These are phyloP conservation scores for Peromyscus attwateri DNA, from an alignment of 2,797 vertebrate genomes.

Conservation along the genomic window DNA sequence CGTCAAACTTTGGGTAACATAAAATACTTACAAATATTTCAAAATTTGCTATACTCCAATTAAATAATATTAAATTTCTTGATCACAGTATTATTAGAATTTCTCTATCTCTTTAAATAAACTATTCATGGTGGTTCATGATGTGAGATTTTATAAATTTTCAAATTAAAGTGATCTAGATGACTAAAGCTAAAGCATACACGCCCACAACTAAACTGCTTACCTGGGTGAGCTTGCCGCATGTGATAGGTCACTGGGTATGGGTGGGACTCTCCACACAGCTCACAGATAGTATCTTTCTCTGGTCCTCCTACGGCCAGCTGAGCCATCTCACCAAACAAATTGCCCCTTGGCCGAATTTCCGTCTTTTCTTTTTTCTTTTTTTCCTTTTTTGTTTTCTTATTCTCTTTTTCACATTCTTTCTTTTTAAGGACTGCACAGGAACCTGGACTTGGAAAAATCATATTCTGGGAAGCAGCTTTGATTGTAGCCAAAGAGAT, in stretches of 20 bases:
- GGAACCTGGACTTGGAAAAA: slow-evolving; percentile 99
- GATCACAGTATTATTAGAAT: not conserved
- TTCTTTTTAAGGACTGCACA: slow-evolving; percentile 99
- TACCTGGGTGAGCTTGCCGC: slow-evolving; percentile 99
- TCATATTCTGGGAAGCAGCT: slow-evolving; percentile 99
- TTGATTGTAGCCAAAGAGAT: slow-evolving; percentile 99
- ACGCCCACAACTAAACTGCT: not conserved
- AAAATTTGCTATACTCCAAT: slow-evolving; percentile 20
- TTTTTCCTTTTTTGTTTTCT: slow-evolving; percentile 98
- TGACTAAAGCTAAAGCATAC: not conserved
- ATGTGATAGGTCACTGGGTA: slow-evolving; percentile 99
- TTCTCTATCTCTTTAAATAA: slow-evolving; percentile 29
- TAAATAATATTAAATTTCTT: slow-evolving; percentile 23
- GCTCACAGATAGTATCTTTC: slow-evolving; percentile 98
- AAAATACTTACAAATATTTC: slow-evolving; percentile 14
- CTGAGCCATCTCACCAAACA: slow-evolving; percentile 99
- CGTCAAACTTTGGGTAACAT: slow-evolving; percentile 7
- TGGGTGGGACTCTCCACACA: slow-evolving; percentile 98
- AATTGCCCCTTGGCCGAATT: slow-evolving; percentile 96
- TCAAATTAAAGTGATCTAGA: not conserved
- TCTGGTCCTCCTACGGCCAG: slow-evolving; percentile 98
- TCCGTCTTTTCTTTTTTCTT: slow-evolving; percentile 99
- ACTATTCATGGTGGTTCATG: not conserved
- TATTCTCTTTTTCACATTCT: slow-evolving; percentile 97
- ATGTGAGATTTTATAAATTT: slow-evolving; percentile 9